phyloP scores from a whole-genome alignment of 2,113 vertebrate species.

The Rhodinocichla rosea region DNA sequence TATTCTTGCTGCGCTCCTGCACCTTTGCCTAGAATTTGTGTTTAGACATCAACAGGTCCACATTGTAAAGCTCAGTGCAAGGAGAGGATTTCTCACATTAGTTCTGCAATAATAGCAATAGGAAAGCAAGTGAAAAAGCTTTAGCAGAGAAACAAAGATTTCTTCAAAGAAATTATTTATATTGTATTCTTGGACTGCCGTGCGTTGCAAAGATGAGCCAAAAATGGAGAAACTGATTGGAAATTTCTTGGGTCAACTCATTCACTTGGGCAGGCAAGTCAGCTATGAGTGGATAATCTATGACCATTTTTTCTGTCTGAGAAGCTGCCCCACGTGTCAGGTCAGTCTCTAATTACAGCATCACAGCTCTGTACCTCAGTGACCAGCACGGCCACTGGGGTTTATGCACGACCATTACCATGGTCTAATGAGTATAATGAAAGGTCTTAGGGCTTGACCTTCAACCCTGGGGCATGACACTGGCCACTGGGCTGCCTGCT shows the following conservation, averaged over 20 bases:
- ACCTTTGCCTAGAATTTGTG: neutral
- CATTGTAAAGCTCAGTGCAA: neutral
- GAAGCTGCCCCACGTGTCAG: neutral
- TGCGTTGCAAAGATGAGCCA: neutral
- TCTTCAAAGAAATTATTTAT: neutral
- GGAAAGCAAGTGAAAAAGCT: neutral
- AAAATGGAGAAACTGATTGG: neutral
- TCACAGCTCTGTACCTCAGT: neutral
- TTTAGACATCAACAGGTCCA: neutral
- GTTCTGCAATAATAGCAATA: neutral
- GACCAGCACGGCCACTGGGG: too few species aligned
- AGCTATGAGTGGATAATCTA: neutral
- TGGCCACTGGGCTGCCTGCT: neutral
- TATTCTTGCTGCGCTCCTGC: neutral
- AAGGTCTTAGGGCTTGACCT: neutral
- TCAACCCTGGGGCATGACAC: neutral
- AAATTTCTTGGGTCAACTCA: neutral
- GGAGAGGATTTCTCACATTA: neutral
- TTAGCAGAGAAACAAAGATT: neutral
- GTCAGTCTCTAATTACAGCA: neutral
- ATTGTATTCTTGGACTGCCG: neutral
- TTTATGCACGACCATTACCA: neutral
- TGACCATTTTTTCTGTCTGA: neutral
- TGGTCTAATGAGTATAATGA: neutral
- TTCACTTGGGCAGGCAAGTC: neutral